Conservation (phyloP, 2,113 vertebrate species). For the Podarcis raffonei region DNA sequence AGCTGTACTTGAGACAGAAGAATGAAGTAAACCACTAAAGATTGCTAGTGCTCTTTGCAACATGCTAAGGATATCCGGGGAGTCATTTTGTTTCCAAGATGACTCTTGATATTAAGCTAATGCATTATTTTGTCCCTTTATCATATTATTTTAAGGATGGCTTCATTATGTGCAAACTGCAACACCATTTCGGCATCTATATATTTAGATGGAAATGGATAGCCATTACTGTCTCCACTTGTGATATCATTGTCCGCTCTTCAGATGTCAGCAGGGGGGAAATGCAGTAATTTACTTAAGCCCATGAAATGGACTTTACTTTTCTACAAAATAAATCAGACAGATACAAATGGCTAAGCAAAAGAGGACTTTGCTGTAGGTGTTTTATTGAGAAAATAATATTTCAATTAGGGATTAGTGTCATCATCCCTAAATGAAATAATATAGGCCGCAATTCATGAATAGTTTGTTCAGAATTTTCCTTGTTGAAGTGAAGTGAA, state of each 20-base stretch:
- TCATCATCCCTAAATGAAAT: not conserved
- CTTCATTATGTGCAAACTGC: conserved; percentile 38
- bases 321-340: not conserved
- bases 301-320: conserved; percentile 12
- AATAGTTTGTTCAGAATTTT: not conserved
- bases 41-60: not conserved
- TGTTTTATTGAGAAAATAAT: not conserved
- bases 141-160: conserved; percentile 34
- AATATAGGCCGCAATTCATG: not conserved
- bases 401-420: not conserved
- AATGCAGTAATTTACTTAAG: conserved; percentile 34
- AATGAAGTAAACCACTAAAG: not conserved
- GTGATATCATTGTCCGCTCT: conserved; percentile 18
- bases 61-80: not conserved
- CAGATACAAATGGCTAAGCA: not conserved
- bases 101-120: conserved; percentile 26
- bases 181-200: not conserved
- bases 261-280: conserved; percentile 33
- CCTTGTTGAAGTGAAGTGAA: not conserved
- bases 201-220: conserved; percentile 29
- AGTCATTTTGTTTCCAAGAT: not conserved
- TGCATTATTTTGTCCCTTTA: conserved; percentile 24
- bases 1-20: not conserved
- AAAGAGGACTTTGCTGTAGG: not conserved
- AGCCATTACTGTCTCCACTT: conserved; percentile 21